Conservation (phyloP, 2,113 vertebrate genomes). For the Equus przewalskii region DNA sequence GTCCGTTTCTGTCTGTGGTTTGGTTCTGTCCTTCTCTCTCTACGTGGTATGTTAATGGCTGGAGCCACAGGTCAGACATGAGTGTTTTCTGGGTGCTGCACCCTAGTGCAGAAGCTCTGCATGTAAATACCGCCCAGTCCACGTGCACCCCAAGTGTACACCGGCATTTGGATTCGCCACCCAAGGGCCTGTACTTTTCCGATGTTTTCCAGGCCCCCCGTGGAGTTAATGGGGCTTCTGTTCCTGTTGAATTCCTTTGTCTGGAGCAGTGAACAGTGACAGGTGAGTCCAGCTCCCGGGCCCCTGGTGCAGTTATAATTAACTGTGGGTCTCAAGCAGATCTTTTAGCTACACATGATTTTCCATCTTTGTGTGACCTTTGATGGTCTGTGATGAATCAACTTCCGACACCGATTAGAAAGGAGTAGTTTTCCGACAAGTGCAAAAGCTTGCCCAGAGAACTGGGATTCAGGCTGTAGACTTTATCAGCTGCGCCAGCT, state of each 20-base stretch:
- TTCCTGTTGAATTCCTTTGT: constrained; percentile 65
- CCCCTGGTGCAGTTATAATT: constrained; percentile 55
- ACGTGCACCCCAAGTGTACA: rapidly evolving
- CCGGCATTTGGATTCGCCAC: background rate
- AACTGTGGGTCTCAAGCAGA: constrained; percentile 56
- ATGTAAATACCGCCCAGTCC: background rate
- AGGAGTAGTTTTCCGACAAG: background rate
- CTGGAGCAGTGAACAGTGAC: constrained; percentile 76
- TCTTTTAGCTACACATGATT: constrained; percentile 69
- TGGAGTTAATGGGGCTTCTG: constrained; percentile 52
- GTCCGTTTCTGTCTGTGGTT: background rate
- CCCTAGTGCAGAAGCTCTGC: background rate
- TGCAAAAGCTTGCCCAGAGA: background rate
- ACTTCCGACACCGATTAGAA: constrained; percentile 51
- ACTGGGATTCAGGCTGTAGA: background rate
- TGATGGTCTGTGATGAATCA: constrained; percentile 46
- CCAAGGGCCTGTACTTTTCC: constrained; percentile 59
- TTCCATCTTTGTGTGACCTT: constrained; percentile 52
- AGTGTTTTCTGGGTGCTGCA: background rate
- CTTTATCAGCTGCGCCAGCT: background rate
- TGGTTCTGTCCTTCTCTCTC: background rate
- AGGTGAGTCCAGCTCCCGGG: constrained; percentile 19
- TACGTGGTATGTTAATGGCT: rapidly evolving
- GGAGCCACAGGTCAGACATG: background rate
- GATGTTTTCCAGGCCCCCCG: constrained; percentile 13